phyloP scores from a whole-genome alignment of 2,113 vertebrate genomes.

The Ammodytes dubius region DNA sequence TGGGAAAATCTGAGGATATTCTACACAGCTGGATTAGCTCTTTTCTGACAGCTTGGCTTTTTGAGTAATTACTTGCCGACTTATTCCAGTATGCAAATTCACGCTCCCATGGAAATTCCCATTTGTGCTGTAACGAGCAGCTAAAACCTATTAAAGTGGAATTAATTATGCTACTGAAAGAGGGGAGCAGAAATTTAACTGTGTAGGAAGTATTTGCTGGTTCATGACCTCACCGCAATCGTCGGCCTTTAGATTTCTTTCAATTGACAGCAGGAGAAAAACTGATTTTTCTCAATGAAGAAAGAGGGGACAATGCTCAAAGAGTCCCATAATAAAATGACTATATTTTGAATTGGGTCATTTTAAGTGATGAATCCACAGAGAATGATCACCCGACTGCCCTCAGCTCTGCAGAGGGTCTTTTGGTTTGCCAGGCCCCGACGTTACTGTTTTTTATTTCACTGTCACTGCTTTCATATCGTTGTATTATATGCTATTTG shows the following conservation, averaged over 20 bases:
- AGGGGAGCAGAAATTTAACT: conserved; percentile 36
- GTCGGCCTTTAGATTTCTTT: conserved; percentile 7
- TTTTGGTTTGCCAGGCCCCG: background rate
- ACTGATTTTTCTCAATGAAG: background rate
- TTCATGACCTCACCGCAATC: conserved; percentile 40
- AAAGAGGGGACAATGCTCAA: background rate
- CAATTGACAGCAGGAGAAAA: conserved; percentile 11
- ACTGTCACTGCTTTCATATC: background rate
- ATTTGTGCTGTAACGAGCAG: conserved; percentile 68
- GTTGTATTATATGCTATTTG: background rate
- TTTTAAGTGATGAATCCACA: background rate
- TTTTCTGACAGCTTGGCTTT: conserved; percentile 57
- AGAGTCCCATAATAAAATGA: background rate
- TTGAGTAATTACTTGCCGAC: conserved; percentile 66
- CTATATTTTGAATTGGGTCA: background rate
- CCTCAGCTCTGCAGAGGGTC: background rate
- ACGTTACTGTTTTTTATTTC: background rate
- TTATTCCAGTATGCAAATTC: conserved; percentile 69
- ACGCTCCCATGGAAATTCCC: conserved; percentile 58
- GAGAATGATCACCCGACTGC: background rate
- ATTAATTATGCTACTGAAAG: conserved; percentile 59
- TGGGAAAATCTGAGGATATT: conserved; percentile 45
- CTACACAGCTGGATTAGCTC: conserved; percentile 61
- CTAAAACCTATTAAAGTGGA: conserved; percentile 71
- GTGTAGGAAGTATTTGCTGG: conserved; percentile 37